Percentiles rank a stretch among this genome's conserved stretches.
These are phyloP conservation scores for Scaptomyza graminum DNA, from an alignment of 1,140 invertebrate genomes.

Conservation along the genomic window DNA sequence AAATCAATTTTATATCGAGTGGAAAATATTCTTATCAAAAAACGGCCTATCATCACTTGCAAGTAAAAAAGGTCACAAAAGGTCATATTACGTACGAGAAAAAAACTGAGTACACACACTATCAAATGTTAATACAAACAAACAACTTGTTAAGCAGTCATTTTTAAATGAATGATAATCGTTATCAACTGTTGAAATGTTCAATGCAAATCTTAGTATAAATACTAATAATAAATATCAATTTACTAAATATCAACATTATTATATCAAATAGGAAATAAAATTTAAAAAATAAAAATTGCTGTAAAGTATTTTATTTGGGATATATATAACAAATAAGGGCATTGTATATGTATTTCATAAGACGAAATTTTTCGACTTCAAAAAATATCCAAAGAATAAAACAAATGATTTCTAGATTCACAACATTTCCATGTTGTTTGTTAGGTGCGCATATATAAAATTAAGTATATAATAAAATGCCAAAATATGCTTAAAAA, in stretches of 20 bases:
- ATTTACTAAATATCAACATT: slow-evolving; percentile 2
- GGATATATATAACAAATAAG: neutral
- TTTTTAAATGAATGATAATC: slow-evolving; percentile 19
- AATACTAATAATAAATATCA: slow-evolving; percentile 25
- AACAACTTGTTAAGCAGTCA: slow-evolving; percentile 23
- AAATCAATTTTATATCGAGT: neutral
- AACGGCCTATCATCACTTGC: too few species aligned
- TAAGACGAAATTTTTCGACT: too few species aligned
- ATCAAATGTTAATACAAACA: slow-evolving; percentile 37
- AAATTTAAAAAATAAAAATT: slow-evolving; percentile 7
- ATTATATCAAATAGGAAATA: neutral
- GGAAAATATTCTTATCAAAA: too few species aligned
- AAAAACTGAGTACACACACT: slow-evolving; percentile 33
- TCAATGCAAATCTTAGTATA: slow-evolving; percentile 13
- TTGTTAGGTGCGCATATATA: too few species aligned
- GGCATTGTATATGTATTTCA: neutral
- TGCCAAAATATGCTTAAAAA: too few species aligned
- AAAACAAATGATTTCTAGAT: too few species aligned
- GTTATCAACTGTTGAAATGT: slow-evolving; percentile 33
- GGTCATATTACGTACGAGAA: neutral
- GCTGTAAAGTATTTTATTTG: neutral
- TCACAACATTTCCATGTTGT: too few species aligned
- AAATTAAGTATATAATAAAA: too few species aligned
- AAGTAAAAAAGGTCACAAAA: neutral
- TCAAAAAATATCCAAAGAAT: too few species aligned